Evolutionary conservation across 2,113 vertebrate genomes (phyloP), one percentile per base, ranked within the genome.

Genomic region (Periophthalmus modestus): DNA sequence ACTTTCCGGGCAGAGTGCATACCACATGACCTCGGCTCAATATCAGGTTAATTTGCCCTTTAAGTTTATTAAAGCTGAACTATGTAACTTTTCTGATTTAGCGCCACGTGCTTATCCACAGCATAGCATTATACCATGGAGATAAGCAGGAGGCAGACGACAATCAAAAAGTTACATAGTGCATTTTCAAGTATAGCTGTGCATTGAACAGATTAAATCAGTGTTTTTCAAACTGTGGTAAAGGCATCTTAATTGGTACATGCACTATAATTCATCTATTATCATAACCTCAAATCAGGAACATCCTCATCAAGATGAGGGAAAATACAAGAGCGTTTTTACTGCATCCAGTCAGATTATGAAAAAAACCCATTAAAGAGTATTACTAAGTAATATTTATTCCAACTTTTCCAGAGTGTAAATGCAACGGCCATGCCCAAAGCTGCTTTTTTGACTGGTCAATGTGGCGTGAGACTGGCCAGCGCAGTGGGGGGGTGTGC

Each of bases 381-480:
- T 10, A 15, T n/a, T 19, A 65, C 21, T 39, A n/a, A 62, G 7
- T 19, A 34, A 33, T 39, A 39, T 65, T 43, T 67, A 13, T 28
- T 67, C 12, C 21, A 67, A 16, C 65, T 28, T 75, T 34, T 21
- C 50, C 89, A 99, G 98, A 95, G 0, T 99, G 98, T 81, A 96
- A 96, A 85, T 99, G 98, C 76, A 98, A 98, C 0, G 95, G 95
- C 2, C 98, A 99, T 0, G 95, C 97, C 0, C 93, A 95, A 52
- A 91, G 94, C 77, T 99, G 98, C 86, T 95, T 87, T 50, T 99
- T 99, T 54, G 95, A 98, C 82, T 83, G 93, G 89, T 87, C 72
- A 4, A 84, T 83, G 0, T 99, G 97, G 97, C 91, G 93, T n/a
- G 94, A 92, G 4, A 97, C 97, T 0, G 95, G 96, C 73, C 97